A percentile compares a stretch with the other conserved stretches of the same genome.
These are phyloP conservation scores for Donacobius atricapilla DNA, from an alignment of 2,113 vertebrate genomes.

Conservation along the genomic window DNA sequence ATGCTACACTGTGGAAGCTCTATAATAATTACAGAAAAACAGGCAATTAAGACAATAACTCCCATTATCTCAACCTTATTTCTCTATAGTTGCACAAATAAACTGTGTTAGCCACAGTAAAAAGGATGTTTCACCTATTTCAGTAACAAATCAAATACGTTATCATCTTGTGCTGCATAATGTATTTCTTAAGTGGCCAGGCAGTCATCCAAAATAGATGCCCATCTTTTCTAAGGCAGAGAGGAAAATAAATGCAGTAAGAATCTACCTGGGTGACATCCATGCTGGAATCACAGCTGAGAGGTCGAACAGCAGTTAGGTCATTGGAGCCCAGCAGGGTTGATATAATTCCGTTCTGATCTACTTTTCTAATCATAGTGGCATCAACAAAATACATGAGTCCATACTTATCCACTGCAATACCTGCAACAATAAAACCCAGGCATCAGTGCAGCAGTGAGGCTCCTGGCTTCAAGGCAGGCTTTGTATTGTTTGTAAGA, in stretches of 20 bases:
- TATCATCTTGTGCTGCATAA: conserved; percentile 5
- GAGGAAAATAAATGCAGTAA: background rate
- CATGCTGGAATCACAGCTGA: conserved; percentile 92
- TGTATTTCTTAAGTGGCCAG: conserved; percentile 7
- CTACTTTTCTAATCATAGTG: conserved; percentile 98
- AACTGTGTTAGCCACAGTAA: conserved; percentile 36
- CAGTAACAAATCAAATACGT: background rate
- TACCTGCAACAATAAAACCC: conserved; percentile 75
- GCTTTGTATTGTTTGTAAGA: background rate
- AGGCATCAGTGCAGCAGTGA: background rate
- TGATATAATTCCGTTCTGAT: conserved; percentile 98
- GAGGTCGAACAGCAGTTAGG: conserved; percentile 89
- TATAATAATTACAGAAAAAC: conserved; percentile 63
- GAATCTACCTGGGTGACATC: conserved; percentile 91
- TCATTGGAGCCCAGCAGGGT: conserved; percentile 97
- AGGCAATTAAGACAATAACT: conserved; percentile 66
- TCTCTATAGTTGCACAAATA: conserved; percentile 39
- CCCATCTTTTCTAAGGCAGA: conserved; percentile 24
- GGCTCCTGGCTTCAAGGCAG: background rate
- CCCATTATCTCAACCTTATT: conserved; percentile 53
- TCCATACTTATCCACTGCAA: conserved; percentile 97
- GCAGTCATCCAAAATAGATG: conserved; percentile 32
- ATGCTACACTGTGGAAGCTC: conserved; percentile 48
- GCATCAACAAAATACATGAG: conserved; percentile 99
- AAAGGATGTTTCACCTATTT: background rate